Evolutionary conservation across 1,140 invertebrate species (phyloP), one percentile per base, ranked within the genome.

Genomic region (Samia ricini): DNA sequence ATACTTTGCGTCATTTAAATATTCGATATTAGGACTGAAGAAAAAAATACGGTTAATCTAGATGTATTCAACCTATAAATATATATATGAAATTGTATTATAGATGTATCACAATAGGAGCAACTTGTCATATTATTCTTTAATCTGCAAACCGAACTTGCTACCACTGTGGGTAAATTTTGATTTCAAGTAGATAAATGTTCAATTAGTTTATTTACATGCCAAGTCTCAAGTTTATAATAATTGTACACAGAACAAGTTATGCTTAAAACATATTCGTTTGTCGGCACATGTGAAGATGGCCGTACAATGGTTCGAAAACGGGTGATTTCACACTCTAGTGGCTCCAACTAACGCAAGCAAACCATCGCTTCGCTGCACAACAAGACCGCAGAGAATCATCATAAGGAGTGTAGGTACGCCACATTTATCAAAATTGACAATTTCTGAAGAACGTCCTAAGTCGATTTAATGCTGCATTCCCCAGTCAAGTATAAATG

Each of bases 251-350:
- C 56, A 4, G 19, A 55, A 42, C 51, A 50, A 56, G 56, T 59
- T 52, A 60, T 66, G 55, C 33, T 66, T 64, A 36, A 64, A 68
- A 66, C 42, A 59, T 64, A 64, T 58, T 42, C 63, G 74, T 84
- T 81, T 86, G 80, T 83, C 81, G 78, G 84, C 75, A 33, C 59
- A 57, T 51, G 62, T 60, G 59, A 42, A 57, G 42, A 57, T 64
- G 51, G 23, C 26, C 26, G 29, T 61, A 80, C 80, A 82, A 83
- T 81, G 62, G 74, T 65, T 67, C 29, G 67, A 65, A 66, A 77
- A 77, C 73, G 80, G 76, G 73, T 86, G 80, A 87, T 89, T 87
- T 81, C 76, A 83, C 79, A 79, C 70, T 81, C 77, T 77, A 86
- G 74, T 86, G 80, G 72, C 52, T 72, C 66, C 54, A 51, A 76